phyloP scores from a whole-genome alignment of 2,797 vertebrate genomes.

The Phrynocephalus vlangalii region DNA sequence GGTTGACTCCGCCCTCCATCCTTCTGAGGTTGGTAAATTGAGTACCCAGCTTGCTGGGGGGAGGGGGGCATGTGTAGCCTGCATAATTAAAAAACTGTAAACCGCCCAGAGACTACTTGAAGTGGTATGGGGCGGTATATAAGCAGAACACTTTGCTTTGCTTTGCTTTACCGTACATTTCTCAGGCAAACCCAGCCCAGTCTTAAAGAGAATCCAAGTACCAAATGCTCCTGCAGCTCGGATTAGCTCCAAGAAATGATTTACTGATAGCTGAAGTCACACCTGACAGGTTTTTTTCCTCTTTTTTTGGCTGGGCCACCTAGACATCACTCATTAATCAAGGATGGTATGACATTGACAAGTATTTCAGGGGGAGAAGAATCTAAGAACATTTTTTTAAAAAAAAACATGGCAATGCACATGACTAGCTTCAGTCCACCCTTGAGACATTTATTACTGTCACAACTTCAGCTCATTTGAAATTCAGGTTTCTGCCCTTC shows the following conservation, averaged over 20 bases:
- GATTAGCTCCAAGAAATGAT: slow-evolving; percentile 40
- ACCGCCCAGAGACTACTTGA: too few species aligned
- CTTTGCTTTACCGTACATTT: too few species aligned
- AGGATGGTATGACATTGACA: neutral
- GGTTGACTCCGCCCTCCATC: too few species aligned
- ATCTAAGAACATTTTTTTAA: neutral
- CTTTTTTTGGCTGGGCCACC: slow-evolving; percentile 42
- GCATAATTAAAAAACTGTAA: too few species aligned
- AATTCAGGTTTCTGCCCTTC: neutral
- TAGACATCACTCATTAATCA: slow-evolving; percentile 25
- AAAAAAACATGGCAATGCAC: too few species aligned
- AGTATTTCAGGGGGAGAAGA: neutral
- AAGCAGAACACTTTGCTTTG: too few species aligned
- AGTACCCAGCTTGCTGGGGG: too few species aligned
- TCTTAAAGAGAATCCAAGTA: slow-evolving; percentile 30
- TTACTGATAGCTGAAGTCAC: slow-evolving; percentile 49
- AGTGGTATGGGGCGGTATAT: too few species aligned
- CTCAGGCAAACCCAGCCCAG: slow-evolving; percentile 49
- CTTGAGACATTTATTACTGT: neutral
- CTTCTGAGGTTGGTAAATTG: too few species aligned
- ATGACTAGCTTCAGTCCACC: neutral
- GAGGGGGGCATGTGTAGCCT: too few species aligned
- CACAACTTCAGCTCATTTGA: too few species aligned
- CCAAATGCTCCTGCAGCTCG: slow-evolving; percentile 27
- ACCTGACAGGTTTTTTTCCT: neutral